Percentiles rank a stretch among this genome's conserved stretches.
phyloP scores from a whole-genome alignment of 2,113 vertebrate genomes.

The Muntiacus reevesi region DNA sequence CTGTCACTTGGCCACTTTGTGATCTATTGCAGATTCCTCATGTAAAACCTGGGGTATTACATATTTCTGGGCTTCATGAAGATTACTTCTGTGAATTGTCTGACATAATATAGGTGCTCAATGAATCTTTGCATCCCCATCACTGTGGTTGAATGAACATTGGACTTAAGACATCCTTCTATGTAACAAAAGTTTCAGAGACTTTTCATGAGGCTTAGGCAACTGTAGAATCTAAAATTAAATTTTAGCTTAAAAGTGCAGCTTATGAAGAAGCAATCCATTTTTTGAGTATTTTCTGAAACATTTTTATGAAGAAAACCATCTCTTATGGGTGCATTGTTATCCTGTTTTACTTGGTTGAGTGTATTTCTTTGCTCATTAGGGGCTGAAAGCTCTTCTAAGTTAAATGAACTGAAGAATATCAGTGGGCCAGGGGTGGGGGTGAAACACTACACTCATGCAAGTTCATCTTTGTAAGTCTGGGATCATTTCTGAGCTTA shows the following conservation, averaged over 20 bases:
- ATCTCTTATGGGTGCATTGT: background rate
- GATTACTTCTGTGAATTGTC: background rate
- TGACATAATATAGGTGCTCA: background rate
- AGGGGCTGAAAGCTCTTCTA: background rate
- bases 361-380: background rate
- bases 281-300: background rate
- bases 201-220: background rate
- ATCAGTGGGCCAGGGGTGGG: background rate
- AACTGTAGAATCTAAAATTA: background rate
- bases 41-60: background rate
- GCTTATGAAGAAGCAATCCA: background rate
- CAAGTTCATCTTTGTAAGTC: background rate
- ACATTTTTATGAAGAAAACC: background rate
- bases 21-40: background rate
- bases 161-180: background rate
- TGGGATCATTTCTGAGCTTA: slow-evolving; percentile 1
- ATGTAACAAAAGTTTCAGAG: background rate
- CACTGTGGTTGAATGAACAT: background rate
- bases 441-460: background rate
- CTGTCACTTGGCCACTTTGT: background rate
- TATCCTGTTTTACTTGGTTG: slow-evolving; percentile 18
- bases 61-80: background rate
- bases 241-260: background rate
- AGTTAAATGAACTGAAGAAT: slow-evolving; percentile 20
- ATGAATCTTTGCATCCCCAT: background rate